These are phyloP conservation scores for Coptodon rendalli DNA, from an alignment of 2,113 vertebrate species.

Conservation along the genomic window DNA sequence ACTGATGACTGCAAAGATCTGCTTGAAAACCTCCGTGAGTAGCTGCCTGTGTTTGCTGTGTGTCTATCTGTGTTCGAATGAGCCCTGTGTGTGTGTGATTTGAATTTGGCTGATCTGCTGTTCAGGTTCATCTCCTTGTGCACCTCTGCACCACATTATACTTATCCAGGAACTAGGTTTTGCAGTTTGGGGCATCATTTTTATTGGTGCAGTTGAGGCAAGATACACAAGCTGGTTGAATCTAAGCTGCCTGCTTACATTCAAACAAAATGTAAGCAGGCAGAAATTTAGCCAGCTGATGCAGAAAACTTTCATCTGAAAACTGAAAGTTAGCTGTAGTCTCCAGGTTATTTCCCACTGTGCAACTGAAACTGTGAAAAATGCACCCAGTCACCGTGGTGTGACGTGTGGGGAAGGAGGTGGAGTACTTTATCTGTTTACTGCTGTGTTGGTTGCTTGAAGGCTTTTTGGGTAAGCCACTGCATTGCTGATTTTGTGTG, in stretches of 20 bases:
- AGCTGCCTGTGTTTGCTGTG: not conserved
- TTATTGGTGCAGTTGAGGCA: not conserved
- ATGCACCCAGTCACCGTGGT: not conserved
- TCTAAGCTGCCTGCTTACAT: not conserved
- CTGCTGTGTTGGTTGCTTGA: not conserved
- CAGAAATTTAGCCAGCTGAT: not conserved
- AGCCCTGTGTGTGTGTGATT: not conserved
- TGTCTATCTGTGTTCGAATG: not conserved
- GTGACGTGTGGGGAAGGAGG: not conserved
- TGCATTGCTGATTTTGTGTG: not conserved
- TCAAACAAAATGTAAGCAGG: not conserved
- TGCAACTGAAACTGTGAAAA: not conserved
- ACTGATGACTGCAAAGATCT: constrained; percentile 97
- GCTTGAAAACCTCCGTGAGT: constrained; percentile 92
- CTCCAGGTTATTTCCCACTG: not conserved
- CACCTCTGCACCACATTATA: not conserved
- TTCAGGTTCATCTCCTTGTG: not conserved
- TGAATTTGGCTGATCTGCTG: not conserved
- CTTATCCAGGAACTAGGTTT: not conserved
- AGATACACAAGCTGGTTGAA: not conserved
- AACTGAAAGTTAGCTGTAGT: not conserved
- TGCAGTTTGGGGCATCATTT: not conserved
- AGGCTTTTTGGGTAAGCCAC: not conserved
- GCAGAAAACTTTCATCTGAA: not conserved
- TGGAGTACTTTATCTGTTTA: not conserved